These are phyloP conservation scores for Melanostoma scalare DNA, from an alignment of 2,888 invertebrate genomes.

Conservation along the genomic window DNA sequence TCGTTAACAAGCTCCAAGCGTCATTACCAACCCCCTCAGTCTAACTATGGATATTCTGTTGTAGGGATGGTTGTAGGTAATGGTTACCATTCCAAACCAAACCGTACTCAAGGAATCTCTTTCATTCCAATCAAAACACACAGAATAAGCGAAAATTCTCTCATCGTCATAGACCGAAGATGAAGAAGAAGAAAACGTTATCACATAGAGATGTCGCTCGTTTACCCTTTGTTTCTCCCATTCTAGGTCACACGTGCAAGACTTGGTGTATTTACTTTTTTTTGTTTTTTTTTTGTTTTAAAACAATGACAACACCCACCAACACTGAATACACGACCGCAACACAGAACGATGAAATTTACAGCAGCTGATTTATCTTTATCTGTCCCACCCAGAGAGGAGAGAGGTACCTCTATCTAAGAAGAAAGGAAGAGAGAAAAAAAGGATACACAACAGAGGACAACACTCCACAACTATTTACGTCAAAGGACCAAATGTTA, in stretches of 20 bases:
- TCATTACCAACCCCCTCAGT: slow-evolving; percentile 30
- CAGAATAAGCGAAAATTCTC: background rate
- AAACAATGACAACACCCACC: slow-evolving; percentile 58
- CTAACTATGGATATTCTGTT: slow-evolving; percentile 41
- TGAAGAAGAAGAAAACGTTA: slow-evolving; percentile 36
- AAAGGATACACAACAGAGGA: slow-evolving; percentile 59
- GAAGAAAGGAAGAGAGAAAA: slow-evolving; percentile 26
- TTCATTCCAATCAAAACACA: slow-evolving; percentile 21
- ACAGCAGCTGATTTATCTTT: slow-evolving; percentile 66
- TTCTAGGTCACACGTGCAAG: slow-evolving; percentile 71
- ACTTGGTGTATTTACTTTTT: slow-evolving; percentile 26
- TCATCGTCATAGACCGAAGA: slow-evolving; percentile 20
- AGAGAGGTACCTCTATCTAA: slow-evolving; percentile 7
- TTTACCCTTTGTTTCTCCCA: slow-evolving; percentile 63
- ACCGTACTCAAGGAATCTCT: background rate
- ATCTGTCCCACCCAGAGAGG: slow-evolving; percentile 45
- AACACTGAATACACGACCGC: slow-evolving; percentile 16
- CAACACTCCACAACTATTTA: slow-evolving; percentile 61
- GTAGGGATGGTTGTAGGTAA: too few relatives aligned
- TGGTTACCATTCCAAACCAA: too few relatives aligned
- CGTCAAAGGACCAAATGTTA: slow-evolving; percentile 61
- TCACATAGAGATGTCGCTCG: slow-evolving; percentile 69
- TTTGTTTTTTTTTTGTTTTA: slow-evolving; percentile 24
- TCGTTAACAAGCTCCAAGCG: slow-evolving; percentile 60
- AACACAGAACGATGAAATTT: slow-evolving; percentile 21